Base-by-base conservation (phyloP, 2,797 vertebrate genomes). In the Chloroceryle inda region DNA sequence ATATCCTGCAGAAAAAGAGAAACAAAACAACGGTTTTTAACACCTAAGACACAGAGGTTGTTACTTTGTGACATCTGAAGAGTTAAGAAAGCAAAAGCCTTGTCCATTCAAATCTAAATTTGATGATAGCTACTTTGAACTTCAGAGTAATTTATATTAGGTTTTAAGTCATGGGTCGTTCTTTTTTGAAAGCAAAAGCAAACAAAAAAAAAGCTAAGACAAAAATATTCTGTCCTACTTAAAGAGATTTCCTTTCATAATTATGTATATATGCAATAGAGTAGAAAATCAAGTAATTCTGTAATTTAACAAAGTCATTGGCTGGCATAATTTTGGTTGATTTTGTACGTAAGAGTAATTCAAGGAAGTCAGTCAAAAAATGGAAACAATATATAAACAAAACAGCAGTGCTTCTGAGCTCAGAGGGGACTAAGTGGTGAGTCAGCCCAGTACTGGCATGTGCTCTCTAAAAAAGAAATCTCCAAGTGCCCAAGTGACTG, bases 1-100 rank as follows among this genome's bases (percentile, higher is more conserved):
- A 98, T 11, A 95, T 95, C 89, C 98, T 98, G 94, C 33, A 91
- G 50, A 16, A 21, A 84, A 76, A 83, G 73, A 78, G 23, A 85
- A 40, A 79, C 33, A 81, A 68, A 37, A 47, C 4, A 47, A 35
- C 67, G 10, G 13, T 21, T 69, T 69, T 88, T 1, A 21, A 92
- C 31, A 86, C 5, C 6, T 31, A 59, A 45, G 44, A n/a, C 35
- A 59, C 11, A 49, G 61, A 9, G 3, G 2, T 24, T 15, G 8
- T 5, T 31, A 56, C 40, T 94, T 89, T 38, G 68, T 63, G 84
- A 68, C 23, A 67, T 19, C 13, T 45, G 19, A 66, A 74, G 22
- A 75, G 18, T 52, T 55, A 56, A 75, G 16, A 58, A 68, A 18
- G 17, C 53, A 92, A 35, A 76, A 76, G n/a, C 20, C 35, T 91